These are phyloP conservation scores for Epinephelus lanceolatus DNA, from an alignment of 2,113 vertebrate species.

Conservation along the genomic window DNA sequence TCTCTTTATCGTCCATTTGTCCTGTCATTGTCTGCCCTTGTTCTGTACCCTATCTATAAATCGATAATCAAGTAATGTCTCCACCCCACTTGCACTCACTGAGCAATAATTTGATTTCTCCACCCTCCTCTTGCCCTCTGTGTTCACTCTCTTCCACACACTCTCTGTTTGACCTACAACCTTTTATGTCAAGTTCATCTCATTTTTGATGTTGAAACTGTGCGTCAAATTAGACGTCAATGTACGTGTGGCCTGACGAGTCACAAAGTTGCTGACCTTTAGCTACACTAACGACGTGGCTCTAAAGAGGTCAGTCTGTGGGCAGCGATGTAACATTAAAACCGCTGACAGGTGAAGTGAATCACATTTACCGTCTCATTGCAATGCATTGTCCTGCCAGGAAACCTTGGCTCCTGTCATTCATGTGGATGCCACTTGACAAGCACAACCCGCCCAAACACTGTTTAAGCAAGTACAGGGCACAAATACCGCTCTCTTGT, in stretches of 20 bases:
- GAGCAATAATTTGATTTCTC: conserved; percentile 34
- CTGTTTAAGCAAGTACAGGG: no score
- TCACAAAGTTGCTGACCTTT: not conserved
- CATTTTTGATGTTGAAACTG: not conserved
- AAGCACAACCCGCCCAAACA: no score
- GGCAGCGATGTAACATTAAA: no score
- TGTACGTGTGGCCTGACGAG: not conserved
- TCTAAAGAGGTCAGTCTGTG: not conserved
- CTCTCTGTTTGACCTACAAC: not conserved
- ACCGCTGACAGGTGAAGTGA: no score
- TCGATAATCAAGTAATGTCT: not conserved
- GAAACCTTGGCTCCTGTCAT: no score
- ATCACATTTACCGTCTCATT: no score
- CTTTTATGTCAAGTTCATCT: not conserved
- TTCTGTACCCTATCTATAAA: conserved; percentile 20
- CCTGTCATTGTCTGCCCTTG: not conserved
- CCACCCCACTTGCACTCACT: not conserved
- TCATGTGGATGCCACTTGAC: no score
- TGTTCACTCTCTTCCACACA: not conserved
- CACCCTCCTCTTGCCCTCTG: conserved; percentile 23
- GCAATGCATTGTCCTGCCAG: no score
- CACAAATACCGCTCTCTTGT: no score
- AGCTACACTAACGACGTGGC: not conserved
- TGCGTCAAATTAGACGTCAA: not conserved
- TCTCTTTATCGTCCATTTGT: conserved; percentile 25